phyloP scores from a whole-genome alignment of 2,888 invertebrate species.

The Ectemnius continuus region DNA sequence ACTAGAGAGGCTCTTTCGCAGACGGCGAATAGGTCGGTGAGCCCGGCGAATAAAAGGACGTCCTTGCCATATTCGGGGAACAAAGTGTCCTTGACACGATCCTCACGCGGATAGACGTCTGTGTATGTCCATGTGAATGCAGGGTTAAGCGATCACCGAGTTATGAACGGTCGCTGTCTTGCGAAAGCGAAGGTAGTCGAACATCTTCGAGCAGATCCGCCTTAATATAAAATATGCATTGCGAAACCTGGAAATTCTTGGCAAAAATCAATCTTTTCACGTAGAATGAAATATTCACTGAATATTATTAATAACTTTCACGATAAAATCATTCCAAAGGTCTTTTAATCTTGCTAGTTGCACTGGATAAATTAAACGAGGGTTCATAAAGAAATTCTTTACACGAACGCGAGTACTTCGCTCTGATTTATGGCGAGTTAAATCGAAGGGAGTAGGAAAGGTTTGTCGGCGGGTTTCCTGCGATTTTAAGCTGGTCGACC shows the following conservation, averaged over 20 bases:
- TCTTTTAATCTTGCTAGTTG: too few relatives aligned
- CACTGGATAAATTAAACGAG: too few relatives aligned
- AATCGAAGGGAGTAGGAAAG: not conserved
- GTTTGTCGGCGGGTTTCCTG: not conserved
- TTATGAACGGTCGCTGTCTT: not conserved
- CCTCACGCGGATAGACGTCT: not conserved
- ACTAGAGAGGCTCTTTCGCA: too few relatives aligned
- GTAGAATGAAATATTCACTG: too few relatives aligned
- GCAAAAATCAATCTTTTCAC: too few relatives aligned
- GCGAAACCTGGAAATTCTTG: too few relatives aligned
- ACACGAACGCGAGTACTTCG: not conserved
- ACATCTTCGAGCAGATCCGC: not conserved
- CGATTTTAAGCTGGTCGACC: slow-evolving; percentile 8
- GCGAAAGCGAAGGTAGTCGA: slow-evolving; percentile 13
- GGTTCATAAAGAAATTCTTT: too few relatives aligned
- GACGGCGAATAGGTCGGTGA: too few relatives aligned
- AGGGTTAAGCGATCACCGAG: too few relatives aligned
- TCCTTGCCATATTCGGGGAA: not conserved
- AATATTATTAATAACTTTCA: too few relatives aligned
- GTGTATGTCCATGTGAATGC: not conserved
- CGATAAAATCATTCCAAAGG: too few relatives aligned
- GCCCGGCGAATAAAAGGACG: not conserved
- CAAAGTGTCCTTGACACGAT: not conserved
- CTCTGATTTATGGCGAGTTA: not conserved
- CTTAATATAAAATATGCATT: too few relatives aligned